Evolutionary conservation across 2,113 vertebrate species (phyloP).

Genomic region (Nothoprocta perdicaria): DNA sequence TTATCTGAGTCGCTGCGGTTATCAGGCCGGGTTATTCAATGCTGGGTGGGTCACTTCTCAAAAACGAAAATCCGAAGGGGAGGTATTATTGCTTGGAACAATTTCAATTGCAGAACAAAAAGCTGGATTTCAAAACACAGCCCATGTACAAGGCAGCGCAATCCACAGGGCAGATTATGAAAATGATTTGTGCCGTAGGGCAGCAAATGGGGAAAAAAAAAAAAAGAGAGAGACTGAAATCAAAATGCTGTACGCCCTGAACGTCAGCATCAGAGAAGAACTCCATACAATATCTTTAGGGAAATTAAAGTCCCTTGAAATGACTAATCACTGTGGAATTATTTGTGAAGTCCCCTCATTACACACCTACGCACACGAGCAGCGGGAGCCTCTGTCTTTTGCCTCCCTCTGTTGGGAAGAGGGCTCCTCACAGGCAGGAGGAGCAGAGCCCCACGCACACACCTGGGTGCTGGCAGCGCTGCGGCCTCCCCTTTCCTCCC

Average conservation of each 20-base stretch:
- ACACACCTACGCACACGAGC: constrained; percentile 5
- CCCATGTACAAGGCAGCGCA: not conserved
- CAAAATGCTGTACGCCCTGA: not conserved
- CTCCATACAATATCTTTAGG: not conserved
- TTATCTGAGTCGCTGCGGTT: constrained; percentile 36
- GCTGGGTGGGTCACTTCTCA: constrained; percentile 31
- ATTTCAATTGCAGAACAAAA: constrained; percentile 29
- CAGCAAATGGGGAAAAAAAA: not conserved
- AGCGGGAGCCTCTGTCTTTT: not conserved
- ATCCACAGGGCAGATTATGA: not conserved
- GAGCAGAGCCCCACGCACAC: not conserved
- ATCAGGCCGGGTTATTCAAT: constrained; percentile 39
- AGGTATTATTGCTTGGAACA: constrained; percentile 30
- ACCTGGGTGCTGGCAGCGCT: rapidly evolving
- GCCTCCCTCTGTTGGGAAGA: constrained; percentile 46
- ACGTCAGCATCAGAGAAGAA: not conserved
- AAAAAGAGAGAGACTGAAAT: not conserved
- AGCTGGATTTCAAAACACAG: constrained; percentile 20
- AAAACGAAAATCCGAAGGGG: constrained; percentile 30
- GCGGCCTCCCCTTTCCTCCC: not conserved
- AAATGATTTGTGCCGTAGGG: not conserved
- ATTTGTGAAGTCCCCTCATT: constrained; percentile 41
- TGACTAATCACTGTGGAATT: constrained; percentile 40
- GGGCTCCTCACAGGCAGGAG: not conserved
- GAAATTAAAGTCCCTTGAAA: not conserved